phyloP scores from a whole-genome alignment of 1,140 invertebrate genomes.

The Andricus grossulariae region DNA sequence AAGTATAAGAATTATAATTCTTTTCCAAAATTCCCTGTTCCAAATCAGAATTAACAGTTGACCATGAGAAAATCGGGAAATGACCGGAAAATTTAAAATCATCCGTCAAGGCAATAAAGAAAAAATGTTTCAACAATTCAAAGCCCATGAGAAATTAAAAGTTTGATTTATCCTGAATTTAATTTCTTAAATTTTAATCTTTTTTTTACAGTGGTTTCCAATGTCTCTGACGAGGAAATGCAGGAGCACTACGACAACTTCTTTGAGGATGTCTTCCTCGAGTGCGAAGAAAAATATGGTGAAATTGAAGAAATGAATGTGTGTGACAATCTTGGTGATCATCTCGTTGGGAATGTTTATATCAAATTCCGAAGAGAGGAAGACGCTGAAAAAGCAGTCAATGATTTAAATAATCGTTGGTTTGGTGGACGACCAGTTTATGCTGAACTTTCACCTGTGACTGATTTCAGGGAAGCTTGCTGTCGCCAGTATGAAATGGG shows the following conservation, averaged over 20 bases:
- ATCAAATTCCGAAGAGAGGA: conserved; percentile 99
- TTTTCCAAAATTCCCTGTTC: no score
- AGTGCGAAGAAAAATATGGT: conserved; percentile 99
- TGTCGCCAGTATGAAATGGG: conserved; percentile 99
- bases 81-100: no score
- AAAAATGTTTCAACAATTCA: no score
- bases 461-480: conserved; percentile 99
- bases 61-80: no score
- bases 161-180: background rate
- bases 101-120: no score
- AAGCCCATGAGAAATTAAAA: no score
- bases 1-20: no score
- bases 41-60: no score
- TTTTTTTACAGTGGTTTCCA: conserved; percentile 84
- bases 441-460: conserved; percentile 98
- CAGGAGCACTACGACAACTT: conserved; percentile 99
- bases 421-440: conserved; percentile 98
- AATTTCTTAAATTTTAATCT: conserved; percentile 11
- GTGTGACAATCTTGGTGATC: conserved; percentile 99
- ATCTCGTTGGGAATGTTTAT: conserved; percentile 98
- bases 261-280: conserved; percentile 99
- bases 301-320: conserved; percentile 99
- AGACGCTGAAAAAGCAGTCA: conserved; percentile 97
- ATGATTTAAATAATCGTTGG: conserved; percentile 98
- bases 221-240: conserved; percentile 97